Conservation (phyloP, 2,113 vertebrate species). For the Bambusicola thoracicus region DNA sequence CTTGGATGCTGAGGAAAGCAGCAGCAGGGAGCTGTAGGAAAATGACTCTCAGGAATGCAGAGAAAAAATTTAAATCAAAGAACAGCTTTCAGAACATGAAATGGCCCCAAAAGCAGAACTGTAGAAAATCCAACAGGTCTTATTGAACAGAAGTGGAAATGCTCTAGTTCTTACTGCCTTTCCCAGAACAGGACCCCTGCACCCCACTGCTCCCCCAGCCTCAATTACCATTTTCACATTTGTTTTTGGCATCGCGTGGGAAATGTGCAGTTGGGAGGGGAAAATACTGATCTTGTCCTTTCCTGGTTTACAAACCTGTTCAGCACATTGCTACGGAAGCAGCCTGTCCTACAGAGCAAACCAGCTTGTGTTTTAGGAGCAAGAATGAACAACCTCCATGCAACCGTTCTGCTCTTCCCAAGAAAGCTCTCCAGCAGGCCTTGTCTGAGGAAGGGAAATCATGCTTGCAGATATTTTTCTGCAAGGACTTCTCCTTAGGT, state of each 20-base stretch:
- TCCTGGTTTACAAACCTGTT: neutral
- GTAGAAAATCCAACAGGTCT: neutral
- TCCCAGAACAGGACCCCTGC: neutral
- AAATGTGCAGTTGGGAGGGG: neutral
- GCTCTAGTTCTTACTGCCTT: neutral
- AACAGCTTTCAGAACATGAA: neutral
- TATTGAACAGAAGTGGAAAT: neutral
- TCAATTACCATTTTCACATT: neutral
- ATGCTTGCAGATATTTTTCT: neutral
- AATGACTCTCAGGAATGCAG: neutral
- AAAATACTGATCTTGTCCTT: neutral
- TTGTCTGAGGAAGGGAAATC: accelerated
- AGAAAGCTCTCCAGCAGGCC: neutral
- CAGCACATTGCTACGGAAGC: neutral
- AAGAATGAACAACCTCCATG: neutral
- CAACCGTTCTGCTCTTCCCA: neutral
- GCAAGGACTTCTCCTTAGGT: neutral
- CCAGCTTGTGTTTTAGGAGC: neutral
- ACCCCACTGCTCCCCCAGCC: neutral
- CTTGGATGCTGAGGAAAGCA: neutral
- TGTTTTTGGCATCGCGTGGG: neutral
- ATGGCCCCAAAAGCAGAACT: neutral
- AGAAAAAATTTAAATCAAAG: neutral
- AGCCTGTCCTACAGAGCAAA: neutral
- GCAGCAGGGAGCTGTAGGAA: neutral